Evolutionary conservation across 2,888 invertebrate species (phyloP).

Genomic region (Xiphydria camelus): DNA sequence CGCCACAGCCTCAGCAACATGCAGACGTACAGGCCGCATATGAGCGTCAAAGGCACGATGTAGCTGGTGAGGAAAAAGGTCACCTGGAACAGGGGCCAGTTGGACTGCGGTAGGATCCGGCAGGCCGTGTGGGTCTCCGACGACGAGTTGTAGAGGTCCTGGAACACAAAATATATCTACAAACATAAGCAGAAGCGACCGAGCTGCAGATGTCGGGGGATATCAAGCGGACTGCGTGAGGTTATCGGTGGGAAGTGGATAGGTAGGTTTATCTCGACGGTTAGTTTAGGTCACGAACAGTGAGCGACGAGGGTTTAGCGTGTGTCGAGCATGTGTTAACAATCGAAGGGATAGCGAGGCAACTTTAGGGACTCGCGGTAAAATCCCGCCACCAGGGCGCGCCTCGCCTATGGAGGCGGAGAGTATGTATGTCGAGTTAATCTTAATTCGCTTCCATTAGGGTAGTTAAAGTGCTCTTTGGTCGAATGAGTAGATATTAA

Average conservation of each 20-base stretch:
- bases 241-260: too few species aligned
- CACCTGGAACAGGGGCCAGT: conserved; percentile 69
- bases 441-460: too few species aligned
- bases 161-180: conserved; percentile 35
- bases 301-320: not conserved
- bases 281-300: not conserved
- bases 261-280: not conserved
- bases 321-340: conserved; percentile 2
- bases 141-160: conserved; percentile 31
- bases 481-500: too few species aligned
- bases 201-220: not conserved
- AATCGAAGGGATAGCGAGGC: too few species aligned
- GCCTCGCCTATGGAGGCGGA: too few species aligned
- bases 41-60: conserved; percentile 82
- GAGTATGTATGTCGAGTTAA: too few species aligned
- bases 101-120: conserved; percentile 42
- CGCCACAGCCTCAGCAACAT: conserved; percentile 89
- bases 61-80: conserved; percentile 88
- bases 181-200: conserved; percentile 24
- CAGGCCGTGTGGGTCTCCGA: conserved; percentile 41
- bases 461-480: too few species aligned
- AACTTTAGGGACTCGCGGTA: too few species aligned
- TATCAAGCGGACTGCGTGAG: not conserved
- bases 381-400: too few species aligned
- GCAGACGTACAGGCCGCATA: conserved; percentile 84